Evolutionary conservation across 2,113 vertebrate species (phyloP).

Genomic region (Megaleporinus macrocephalus): DNA sequence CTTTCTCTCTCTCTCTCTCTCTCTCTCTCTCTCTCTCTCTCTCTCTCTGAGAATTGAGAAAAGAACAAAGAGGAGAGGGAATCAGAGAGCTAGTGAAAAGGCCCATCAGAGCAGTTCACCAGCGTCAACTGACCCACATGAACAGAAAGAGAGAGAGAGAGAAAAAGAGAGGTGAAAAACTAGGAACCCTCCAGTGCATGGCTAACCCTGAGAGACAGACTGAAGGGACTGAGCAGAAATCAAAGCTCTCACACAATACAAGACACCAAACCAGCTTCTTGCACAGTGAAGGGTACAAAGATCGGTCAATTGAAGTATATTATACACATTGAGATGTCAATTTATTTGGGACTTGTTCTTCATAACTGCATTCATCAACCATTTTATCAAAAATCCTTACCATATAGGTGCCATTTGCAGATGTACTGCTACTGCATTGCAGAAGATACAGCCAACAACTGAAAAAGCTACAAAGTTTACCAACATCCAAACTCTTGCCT

Average conservation of each 20-base stretch:
- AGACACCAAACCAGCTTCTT: neutral
- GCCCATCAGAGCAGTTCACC: neutral
- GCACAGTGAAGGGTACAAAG: neutral
- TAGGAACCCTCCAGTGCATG: neutral
- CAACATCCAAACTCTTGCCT: too few species aligned
- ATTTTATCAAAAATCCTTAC: too few species aligned
- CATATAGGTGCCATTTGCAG: too few species aligned
- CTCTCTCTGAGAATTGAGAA: neutral
- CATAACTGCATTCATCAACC: too few species aligned
- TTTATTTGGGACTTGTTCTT: neutral
- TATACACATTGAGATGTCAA: neutral
- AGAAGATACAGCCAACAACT: too few species aligned
- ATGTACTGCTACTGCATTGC: too few species aligned
- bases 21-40: constrained; percentile 2
- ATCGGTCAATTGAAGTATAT: too few species aligned
- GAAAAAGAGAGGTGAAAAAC: neutral
- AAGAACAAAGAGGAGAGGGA: neutral
- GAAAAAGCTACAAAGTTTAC: too few species aligned
- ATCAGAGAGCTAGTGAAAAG: neutral
- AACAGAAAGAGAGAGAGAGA: neutral
- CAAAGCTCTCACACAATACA: neutral
- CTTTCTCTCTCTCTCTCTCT: too few species aligned
- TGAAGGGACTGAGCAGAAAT: neutral
- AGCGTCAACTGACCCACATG: neutral
- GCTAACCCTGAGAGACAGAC: neutral